phyloP scores from a whole-genome alignment of 2,797 vertebrate genomes.

The Enteromius mattozi region DNA sequence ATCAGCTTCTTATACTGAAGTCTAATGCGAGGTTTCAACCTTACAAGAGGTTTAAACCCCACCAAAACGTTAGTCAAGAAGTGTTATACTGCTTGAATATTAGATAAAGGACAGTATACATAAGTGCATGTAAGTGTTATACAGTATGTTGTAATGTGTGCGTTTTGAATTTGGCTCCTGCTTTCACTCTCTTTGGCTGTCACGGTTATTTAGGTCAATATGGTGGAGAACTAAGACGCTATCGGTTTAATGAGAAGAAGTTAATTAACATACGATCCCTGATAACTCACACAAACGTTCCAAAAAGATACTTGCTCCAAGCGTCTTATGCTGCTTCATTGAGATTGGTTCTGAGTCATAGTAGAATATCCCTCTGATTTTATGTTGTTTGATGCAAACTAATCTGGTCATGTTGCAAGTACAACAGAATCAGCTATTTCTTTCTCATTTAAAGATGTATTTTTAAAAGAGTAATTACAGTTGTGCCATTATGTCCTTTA shows the following conservation, averaged over 20 bases:
- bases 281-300: conserved; percentile 15
- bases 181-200: conserved; percentile 63
- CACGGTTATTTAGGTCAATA: conserved; percentile 74
- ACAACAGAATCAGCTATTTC: neutral
- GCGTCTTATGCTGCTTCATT: neutral
- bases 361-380: conserved; percentile 4
- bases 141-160: neutral
- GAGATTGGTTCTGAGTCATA: conserved; percentile 17
- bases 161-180: conserved; percentile 7
- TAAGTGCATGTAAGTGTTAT: neutral
- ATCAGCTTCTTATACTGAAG: neutral
- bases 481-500: neutral
- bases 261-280: conserved; percentile 55
- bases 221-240: conserved; percentile 53
- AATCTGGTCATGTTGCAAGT: conserved; percentile 1
- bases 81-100: conserved; percentile 12
- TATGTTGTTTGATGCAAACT: neutral
- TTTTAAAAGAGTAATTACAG: neutral
- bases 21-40: neutral
- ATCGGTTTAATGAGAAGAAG: conserved; percentile 63
- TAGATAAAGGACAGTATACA: neutral
- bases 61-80: conserved; percentile 4
- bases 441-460: neutral
- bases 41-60: neutral
- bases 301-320: conserved; percentile 19